Percentiles rank a stretch among this genome's conserved stretches.
These are phyloP conservation scores for Acanthiza pusilla DNA, from an alignment of 2,797 vertebrate genomes.

Conservation along the genomic window DNA sequence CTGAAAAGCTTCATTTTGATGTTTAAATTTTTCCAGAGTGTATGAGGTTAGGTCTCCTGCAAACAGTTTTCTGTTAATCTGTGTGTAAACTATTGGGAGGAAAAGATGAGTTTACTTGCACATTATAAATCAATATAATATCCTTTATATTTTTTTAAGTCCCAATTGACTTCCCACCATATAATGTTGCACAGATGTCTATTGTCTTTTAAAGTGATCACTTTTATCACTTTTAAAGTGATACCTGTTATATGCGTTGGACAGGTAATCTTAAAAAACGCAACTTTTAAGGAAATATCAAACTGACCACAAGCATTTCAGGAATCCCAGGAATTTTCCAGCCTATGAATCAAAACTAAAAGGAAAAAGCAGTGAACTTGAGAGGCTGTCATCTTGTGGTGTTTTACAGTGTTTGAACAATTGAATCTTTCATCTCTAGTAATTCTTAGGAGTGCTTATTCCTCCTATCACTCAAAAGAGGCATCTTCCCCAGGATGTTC, in stretches of 20 bases:
- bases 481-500: not conserved
- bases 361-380: not conserved
- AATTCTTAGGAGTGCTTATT: not conserved
- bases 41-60: not conserved
- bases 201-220: not conserved
- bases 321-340: constrained; percentile 47
- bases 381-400: not conserved
- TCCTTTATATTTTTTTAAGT: not conserved
- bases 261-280: not conserved
- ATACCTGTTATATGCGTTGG: not conserved
- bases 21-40: not conserved
- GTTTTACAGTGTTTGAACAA: not conserved
- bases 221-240: not conserved
- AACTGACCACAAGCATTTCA: constrained; percentile 53
- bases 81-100: not conserved
- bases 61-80: not conserved
- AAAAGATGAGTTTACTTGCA: not conserved
- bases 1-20: not conserved
- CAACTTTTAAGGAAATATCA: constrained; percentile 57
- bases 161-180: not conserved
- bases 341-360: constrained; percentile 14
- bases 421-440: not conserved
- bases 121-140: not conserved
- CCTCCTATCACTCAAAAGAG: not conserved
- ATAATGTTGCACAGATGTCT: not conserved